Conservation (phyloP, 2,113 vertebrate genomes). For the Phalacrocorax carbo region DNA sequence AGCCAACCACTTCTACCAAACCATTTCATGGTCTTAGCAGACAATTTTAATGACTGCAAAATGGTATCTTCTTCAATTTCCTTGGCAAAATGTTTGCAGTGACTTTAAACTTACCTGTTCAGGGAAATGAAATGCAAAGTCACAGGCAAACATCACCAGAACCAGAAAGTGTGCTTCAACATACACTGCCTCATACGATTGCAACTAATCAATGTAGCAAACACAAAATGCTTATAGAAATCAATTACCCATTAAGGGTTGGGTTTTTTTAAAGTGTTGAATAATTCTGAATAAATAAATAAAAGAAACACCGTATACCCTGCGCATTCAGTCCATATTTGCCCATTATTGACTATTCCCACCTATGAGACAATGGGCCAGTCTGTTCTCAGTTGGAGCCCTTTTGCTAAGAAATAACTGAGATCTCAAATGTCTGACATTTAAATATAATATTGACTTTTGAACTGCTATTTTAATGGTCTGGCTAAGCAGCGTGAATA, state of each 20-base stretch:
- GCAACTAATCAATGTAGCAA: background rate
- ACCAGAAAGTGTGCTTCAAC: background rate
- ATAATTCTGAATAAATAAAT: background rate
- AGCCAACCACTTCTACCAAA: background rate
- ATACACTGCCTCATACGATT: background rate
- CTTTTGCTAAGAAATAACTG: background rate
- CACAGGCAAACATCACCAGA: background rate
- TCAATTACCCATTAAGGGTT: background rate
- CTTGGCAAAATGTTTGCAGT: background rate
- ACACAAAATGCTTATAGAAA: background rate
- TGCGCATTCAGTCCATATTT: background rate
- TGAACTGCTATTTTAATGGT: background rate
- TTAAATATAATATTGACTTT: constrained; percentile 23
- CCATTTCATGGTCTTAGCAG: background rate
- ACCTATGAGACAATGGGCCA: background rate
- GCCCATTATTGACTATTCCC: background rate
- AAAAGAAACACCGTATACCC: background rate
- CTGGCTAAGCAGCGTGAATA: background rate
- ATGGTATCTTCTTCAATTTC: background rate
- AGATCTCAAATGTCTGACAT: background rate
- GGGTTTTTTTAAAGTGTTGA: background rate
- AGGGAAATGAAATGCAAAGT: background rate
- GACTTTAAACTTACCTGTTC: background rate
- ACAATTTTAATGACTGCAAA: background rate
- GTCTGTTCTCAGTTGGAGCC: background rate